A percentile compares a stretch with the other conserved stretches of the same genome.
Conservation (phyloP, 2,797 vertebrate species). For the Enteromius radiatus region DNA sequence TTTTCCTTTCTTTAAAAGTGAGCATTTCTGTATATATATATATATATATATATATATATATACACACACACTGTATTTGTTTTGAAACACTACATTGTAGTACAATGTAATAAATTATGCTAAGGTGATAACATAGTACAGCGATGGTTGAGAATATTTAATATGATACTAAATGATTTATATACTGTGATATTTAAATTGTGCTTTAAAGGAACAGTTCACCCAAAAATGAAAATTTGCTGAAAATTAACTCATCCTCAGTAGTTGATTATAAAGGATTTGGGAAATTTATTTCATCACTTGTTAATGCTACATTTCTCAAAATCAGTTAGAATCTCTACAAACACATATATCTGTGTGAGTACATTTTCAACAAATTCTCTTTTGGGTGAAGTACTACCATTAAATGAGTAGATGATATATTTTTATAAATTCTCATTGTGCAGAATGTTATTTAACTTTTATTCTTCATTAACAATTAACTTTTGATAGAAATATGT, state of each 20-base stretch:
- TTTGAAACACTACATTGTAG: background rate
- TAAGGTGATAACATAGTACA: background rate
- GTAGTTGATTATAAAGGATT: background rate
- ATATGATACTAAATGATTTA: background rate
- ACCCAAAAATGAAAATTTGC: background rate
- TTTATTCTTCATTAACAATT: background rate
- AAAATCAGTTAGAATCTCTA: background rate
- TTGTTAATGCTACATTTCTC: background rate
- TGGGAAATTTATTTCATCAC: background rate
- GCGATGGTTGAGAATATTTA: background rate
- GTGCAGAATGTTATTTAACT: background rate
- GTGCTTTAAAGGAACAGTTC: background rate
- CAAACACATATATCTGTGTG: background rate
- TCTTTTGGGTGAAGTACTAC: background rate
- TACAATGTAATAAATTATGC: no score
- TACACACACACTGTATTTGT: background rate
- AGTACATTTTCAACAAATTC: background rate
- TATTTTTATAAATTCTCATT: background rate
- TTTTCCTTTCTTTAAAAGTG: background rate
- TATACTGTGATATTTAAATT: background rate
- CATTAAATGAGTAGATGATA: no score
- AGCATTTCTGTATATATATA: background rate
- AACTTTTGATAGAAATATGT: background rate
- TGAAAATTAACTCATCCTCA: background rate
- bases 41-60: no score